Conservation (phyloP, 2,797 vertebrate genomes). For the Epinephelus coioides region DNA sequence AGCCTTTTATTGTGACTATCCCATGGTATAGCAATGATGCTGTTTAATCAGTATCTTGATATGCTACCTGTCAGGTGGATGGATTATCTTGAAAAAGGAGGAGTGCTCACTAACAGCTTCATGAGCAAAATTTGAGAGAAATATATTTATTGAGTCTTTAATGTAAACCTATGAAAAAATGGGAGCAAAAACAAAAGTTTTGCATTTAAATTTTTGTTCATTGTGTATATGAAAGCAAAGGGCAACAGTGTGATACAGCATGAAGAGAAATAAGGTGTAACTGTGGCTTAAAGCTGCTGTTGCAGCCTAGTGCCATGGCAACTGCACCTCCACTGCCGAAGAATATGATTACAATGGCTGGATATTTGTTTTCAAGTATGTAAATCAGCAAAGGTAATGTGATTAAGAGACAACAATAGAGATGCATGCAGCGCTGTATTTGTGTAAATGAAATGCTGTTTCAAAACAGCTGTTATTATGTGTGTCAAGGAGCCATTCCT, state of each 20-base stretch:
- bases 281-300: slow-evolving; percentile 4
- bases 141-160: no score
- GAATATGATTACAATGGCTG: slow-evolving; percentile 48
- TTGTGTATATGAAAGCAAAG: slow-evolving; percentile 1
- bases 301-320: slow-evolving; percentile 54
- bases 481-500: slow-evolving; percentile 66
- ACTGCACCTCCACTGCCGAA: slow-evolving; percentile 28
- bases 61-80: no score
- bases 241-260: neutral
- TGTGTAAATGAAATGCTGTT: slow-evolving; percentile 6
- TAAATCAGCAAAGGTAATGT: slow-evolving; percentile 53
- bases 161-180: no score
- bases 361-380: slow-evolving; percentile 54
- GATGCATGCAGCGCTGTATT: slow-evolving; percentile 10
- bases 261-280: slow-evolving; percentile 22
- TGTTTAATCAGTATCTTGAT: no score
- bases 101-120: no score
- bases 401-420: slow-evolving; percentile 53
- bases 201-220: no score
- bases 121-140: no score
- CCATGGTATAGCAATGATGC: no score
- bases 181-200: no score
- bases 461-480: slow-evolving; percentile 40
- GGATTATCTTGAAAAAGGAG: no score
- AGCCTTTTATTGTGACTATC: no score